Conservation (phyloP, 2,797 vertebrate genomes). For the Gila robusta region DNA sequence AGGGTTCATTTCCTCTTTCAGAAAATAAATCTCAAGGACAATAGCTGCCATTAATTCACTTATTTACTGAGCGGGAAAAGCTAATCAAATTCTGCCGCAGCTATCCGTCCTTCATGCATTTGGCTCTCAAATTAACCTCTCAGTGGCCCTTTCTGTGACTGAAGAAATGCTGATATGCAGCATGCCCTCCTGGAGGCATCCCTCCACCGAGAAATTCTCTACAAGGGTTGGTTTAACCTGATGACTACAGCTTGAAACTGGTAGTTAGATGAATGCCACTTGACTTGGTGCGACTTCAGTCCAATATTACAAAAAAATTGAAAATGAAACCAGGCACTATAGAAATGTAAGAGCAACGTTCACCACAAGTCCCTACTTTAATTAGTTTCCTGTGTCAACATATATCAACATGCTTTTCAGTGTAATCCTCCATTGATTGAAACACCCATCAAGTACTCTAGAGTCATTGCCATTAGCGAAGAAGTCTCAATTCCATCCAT, state of each 20-base stretch:
- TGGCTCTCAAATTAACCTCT: constrained; percentile 60
- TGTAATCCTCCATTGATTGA: constrained; percentile 34
- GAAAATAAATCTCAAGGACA: constrained; percentile 78
- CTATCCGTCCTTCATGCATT: constrained; percentile 68
- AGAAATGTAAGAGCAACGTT: neutral
- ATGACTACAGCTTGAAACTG: constrained; percentile 12
- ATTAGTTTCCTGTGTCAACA: constrained; percentile 11
- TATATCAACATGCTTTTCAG: constrained; percentile 16
- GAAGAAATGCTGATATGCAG: constrained; percentile 46
- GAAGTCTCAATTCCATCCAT: neutral
- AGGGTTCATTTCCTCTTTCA: constrained; percentile 75
- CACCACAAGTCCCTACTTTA: neutral
- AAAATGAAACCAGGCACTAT: neutral
- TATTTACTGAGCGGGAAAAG: constrained; percentile 72
- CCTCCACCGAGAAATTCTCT: constrained; percentile 10
- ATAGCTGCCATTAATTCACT: constrained; percentile 75
- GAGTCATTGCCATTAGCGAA: neutral
- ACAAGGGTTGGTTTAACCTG: constrained; percentile 13
- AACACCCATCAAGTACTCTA: neutral
- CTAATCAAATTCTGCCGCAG: constrained; percentile 71
- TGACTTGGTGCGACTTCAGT: neutral
- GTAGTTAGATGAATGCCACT: neutral
- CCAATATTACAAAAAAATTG: neutral
- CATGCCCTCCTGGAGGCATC: constrained; percentile 29
- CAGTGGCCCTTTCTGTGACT: constrained; percentile 30